phyloP scores from a whole-genome alignment of 2,888 invertebrate genomes.

The Boloria selene region DNA sequence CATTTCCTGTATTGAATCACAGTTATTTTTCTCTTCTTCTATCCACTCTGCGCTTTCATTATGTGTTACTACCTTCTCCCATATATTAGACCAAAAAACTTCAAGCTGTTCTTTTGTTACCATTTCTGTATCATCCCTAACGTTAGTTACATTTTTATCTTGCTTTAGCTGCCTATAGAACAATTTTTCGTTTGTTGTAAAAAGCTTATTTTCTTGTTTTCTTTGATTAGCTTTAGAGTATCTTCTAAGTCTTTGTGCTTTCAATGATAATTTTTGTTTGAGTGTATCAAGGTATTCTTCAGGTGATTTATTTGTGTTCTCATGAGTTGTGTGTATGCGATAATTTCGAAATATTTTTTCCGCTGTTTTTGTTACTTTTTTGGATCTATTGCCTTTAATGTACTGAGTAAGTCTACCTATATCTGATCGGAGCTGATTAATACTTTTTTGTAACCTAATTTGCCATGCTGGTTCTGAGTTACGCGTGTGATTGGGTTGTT shows the following conservation, averaged over 20 bases:
- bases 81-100: too few relatives aligned
- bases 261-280: conserved; percentile 20
- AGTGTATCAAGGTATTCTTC: conserved; percentile 22
- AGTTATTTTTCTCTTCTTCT: too few relatives aligned
- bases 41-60: too few relatives aligned
- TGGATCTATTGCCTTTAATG: conserved; percentile 21
- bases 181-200: conserved; percentile 27
- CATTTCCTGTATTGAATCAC: too few relatives aligned
- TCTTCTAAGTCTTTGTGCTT: conserved; percentile 18
- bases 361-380: conserved; percentile 4
- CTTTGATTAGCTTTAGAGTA: conserved; percentile 20
- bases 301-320: conserved; percentile 13
- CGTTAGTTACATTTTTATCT: background rate
- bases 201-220: conserved; percentile 22
- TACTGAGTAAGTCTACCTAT: conserved; percentile 27
- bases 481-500: background rate
- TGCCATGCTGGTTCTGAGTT: conserved; percentile 28
- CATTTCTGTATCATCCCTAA: too few relatives aligned
- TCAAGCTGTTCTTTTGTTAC: background rate
- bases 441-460: conserved; percentile 24
- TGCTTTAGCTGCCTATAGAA: conserved; percentile 22
- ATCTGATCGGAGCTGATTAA: conserved; percentile 22
- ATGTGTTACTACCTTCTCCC: too few relatives aligned
- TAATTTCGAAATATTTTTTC: conserved; percentile 2
- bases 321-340: conserved; percentile 16